Base-by-base conservation (phyloP, 2,888 invertebrate genomes). In the Cecidostiba fungosa region DNA sequence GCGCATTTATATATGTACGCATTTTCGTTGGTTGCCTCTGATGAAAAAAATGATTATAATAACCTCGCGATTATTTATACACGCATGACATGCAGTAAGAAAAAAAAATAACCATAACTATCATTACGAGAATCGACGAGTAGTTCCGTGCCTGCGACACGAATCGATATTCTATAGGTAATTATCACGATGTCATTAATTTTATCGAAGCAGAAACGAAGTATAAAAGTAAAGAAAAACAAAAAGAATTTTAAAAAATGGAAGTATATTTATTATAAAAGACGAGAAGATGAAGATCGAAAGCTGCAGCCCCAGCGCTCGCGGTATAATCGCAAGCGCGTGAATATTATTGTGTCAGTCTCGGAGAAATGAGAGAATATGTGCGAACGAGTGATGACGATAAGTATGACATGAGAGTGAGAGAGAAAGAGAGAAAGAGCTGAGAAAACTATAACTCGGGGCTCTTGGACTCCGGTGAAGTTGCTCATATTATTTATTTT, bases 1-100 rank as follows among this genome's bases (percentile, higher is more conserved):
- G 90, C 90, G 91, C 91, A 92, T 92, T 91, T 91, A 91, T 90
- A 89, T 89, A 90, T 90, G 89, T 89, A 90, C 89, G 91, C 91
- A 91, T 92, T 92, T 91, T 87, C 88, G 89, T 87, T 73, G n/a
- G 43, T 89, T 89, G 88, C 88, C 88, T 87, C 89, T 86, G 87
- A 85, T 74, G 66, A 43, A 26, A 72, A 59, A 23, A 80, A 54
- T 84, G 54, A 54, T 79, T 62, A 78, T 19, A 85, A 87, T 87
- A 88, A 87, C 86, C 86, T 88, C 85, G 87, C 86, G 84, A 86
- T 70, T 81, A 85, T 78, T 82, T 66, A 87, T 66, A 77, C 72
- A 78, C 86, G 78, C 76, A 69, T 70, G 23, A 36, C n/a, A 59
- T 23, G 54, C 1, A 59, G 23, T 23, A n/a, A 59, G 12, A 59